A percentile compares a stretch with the other conserved stretches of the same genome.
Conservation (phyloP, 2,113 vertebrate genomes). For the Antidorcas marsupialis region DNA sequence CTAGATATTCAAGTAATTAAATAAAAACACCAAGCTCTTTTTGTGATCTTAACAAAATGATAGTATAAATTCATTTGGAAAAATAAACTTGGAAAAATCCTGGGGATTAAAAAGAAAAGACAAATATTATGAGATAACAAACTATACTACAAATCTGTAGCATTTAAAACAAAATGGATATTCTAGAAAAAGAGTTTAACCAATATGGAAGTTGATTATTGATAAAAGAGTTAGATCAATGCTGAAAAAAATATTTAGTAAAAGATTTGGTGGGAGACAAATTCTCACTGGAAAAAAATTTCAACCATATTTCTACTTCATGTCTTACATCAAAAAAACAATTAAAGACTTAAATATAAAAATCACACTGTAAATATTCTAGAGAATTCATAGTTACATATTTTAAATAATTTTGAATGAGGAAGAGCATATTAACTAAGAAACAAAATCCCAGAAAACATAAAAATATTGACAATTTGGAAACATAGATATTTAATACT, state of each 20-base stretch:
- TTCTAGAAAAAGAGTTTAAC: background rate
- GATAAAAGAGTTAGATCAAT: background rate
- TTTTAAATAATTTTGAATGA: background rate
- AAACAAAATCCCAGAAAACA: background rate
- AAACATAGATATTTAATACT: background rate
- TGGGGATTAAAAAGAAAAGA: background rate
- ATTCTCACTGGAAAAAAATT: background rate
- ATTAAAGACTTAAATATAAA: slow-evolving; percentile 5
- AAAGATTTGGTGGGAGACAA: background rate
- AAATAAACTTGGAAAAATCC: background rate
- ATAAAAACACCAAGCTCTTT: background rate
- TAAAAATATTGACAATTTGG: background rate
- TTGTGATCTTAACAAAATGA: background rate
- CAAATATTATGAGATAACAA: background rate
- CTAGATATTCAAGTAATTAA: background rate
- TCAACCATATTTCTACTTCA: background rate
- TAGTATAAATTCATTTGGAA: background rate
- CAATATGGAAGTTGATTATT: background rate
- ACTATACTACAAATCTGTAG: background rate
- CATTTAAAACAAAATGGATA: background rate
- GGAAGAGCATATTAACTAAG: background rate
- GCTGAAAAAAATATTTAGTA: background rate
- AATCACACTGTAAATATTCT: background rate
- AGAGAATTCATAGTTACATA: background rate
- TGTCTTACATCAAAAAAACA: background rate